Conservation (phyloP, 2,113 vertebrate genomes). For the Lepus americanus region DNA sequence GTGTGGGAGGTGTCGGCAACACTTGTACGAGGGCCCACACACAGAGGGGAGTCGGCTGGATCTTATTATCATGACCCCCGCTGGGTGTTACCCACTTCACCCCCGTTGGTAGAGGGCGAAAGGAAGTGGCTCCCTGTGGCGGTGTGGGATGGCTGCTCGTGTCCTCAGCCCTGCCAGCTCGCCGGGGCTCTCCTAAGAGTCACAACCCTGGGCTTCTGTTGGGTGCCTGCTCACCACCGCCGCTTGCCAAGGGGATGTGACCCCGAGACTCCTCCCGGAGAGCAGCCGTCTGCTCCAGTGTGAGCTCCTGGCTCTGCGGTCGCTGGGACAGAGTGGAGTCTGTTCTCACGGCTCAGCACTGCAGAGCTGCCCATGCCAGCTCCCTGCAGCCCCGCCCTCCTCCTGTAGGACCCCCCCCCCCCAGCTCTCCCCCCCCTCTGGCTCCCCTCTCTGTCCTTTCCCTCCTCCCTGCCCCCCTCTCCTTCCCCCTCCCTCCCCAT, state of each 20-base stretch:
- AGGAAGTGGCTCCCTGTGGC: too few species aligned
- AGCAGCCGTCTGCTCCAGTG: neutral
- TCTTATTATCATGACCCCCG: neutral
- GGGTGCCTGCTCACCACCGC: too few species aligned
- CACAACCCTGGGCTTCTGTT: neutral
- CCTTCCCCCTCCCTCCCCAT: too few species aligned
- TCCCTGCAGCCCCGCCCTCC: neutral
- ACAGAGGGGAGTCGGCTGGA: neutral
- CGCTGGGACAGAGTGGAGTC: too few species aligned
- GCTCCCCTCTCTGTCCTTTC: too few species aligned
- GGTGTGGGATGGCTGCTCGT: neutral
- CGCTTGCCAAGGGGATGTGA: neutral
- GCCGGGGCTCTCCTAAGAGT: neutral
- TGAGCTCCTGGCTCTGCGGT: neutral
- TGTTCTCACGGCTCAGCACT: neutral
- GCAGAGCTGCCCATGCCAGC: neutral
- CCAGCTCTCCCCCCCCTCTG: neutral
- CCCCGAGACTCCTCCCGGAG: neutral
- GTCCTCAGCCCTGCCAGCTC: neutral
- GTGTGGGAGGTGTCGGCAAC: too few species aligned
- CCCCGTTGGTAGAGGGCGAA: neutral
- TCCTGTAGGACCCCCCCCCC: accelerated
- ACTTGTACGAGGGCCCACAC: neutral
- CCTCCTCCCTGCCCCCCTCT: accelerated
- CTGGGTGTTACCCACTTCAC: too few species aligned